Evolutionary conservation across 2,797 vertebrate species (phyloP).

Genomic region (Hyperoplus immaculatus): DNA sequence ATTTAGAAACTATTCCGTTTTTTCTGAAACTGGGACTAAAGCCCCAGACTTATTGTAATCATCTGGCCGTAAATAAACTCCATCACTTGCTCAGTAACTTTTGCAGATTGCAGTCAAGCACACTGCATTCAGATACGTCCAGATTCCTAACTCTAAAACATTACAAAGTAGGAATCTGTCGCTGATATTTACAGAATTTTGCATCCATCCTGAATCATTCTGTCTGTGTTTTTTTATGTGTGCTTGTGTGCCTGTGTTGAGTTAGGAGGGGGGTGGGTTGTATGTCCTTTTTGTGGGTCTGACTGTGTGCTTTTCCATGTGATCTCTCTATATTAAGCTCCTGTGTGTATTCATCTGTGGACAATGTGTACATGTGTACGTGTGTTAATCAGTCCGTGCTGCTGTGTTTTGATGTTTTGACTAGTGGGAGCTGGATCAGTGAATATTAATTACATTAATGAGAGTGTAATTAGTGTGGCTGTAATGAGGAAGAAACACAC

Average conservation of each 20-base stretch:
- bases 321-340: constrained; percentile 62
- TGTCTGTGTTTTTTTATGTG: constrained; percentile 7
- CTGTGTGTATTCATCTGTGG: constrained; percentile 68
- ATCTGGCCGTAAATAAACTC: not conserved
- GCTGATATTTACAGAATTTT: not conserved
- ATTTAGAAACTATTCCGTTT: constrained; percentile 13
- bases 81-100: not conserved
- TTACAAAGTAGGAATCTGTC: not conserved
- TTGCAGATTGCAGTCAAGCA: not conserved
- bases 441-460: constrained; percentile 87
- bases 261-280: no score
- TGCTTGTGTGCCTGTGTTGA: constrained; percentile 9
- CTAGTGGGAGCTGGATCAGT: constrained; percentile 84
- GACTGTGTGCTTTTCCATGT: constrained; percentile 37
- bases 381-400: constrained; percentile 74
- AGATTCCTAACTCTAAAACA: constrained; percentile 12
- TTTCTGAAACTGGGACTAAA: constrained; percentile 3
- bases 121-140: constrained; percentile 1
- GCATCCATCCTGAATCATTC: not conserved
- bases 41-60: constrained; percentile 8
- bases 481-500: constrained; percentile 73
- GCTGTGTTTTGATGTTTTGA: constrained; percentile 84
- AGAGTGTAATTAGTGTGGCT: constrained; percentile 84
- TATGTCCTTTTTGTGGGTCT: constrained; percentile 15
- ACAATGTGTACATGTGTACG: constrained; percentile 71